These are phyloP conservation scores for Steinernema scapterisci DNA, from an alignment of 2,888 invertebrate species.

Conservation along the genomic window DNA sequence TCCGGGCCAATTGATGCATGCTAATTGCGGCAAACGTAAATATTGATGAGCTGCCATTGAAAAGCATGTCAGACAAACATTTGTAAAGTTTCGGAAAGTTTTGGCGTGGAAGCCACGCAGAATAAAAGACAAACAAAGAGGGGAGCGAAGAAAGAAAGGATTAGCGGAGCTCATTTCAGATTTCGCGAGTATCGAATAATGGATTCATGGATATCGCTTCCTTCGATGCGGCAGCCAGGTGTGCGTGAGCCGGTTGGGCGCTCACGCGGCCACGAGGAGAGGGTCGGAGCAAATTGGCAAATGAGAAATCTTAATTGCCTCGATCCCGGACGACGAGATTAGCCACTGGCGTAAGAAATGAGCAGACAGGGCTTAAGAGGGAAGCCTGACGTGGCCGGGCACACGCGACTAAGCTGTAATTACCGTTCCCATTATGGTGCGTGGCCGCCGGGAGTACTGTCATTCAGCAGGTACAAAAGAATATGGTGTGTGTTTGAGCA, in stretches of 20 bases:
- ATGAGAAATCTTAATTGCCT: conserved; percentile 28
- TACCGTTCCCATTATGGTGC: conserved; percentile 13
- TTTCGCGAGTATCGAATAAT: neutral
- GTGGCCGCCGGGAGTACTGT: conserved; percentile 14
- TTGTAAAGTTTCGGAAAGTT: neutral
- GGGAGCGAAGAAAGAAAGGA: neutral
- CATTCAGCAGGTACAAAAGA: conserved; percentile 7
- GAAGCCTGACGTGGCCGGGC: conserved; percentile 19
- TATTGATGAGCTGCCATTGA: neutral
- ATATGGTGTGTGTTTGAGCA: neutral
- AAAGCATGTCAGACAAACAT: neutral
- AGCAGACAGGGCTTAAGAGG: neutral
- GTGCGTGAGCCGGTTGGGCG: neutral
- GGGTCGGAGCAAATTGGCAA: conserved; percentile 18
- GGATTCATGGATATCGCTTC: conserved; percentile 29
- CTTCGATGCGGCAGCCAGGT: conserved; percentile 11
- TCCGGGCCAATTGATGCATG: neutral
- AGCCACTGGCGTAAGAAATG: neutral
- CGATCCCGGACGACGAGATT: neutral
- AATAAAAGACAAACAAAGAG: neutral
- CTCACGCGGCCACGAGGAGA: conserved; percentile 5
- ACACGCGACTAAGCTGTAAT: conserved; percentile 2
- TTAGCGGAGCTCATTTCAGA: no score
- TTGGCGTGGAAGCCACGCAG: neutral
- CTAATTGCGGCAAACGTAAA: conserved; percentile 2